Conservation (phyloP, 2,888 invertebrate genomes). For the Archips xylosteana region DNA sequence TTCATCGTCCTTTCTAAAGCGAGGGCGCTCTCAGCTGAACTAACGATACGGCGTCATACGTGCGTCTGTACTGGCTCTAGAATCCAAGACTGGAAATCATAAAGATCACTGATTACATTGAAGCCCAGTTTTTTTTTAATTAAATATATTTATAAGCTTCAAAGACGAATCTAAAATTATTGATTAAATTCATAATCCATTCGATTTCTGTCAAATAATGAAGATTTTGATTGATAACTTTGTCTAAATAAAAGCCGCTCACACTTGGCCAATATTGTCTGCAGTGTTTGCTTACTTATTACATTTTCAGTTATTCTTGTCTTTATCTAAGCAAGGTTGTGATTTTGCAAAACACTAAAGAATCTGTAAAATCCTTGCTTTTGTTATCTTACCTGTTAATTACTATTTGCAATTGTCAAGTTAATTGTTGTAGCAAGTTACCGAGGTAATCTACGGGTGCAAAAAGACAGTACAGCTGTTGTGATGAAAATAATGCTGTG, state of each 20-base stretch:
- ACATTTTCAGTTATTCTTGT: not conserved
- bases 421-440: not conserved
- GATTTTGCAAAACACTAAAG: not conserved
- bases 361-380: not conserved
- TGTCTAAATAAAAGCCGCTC: too few species aligned
- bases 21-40: not conserved
- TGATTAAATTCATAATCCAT: too few species aligned
- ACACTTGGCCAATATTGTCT: too few species aligned
- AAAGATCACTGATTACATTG: too few species aligned
- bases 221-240: too few species aligned
- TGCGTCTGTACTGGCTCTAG: too few species aligned
- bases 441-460: not conserved
- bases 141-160: too few species aligned
- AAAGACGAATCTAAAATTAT: too few species aligned
- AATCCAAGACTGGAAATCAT: too few species aligned
- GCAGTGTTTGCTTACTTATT: too few species aligned
- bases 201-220: not conserved
- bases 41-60: not conserved
- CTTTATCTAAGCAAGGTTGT: slow-evolving; percentile 1
- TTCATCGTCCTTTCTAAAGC: not conserved
- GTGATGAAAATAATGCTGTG: not conserved
- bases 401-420: not conserved
- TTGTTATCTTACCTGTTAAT: not conserved
- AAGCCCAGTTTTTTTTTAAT: too few species aligned
- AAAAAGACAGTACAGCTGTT: not conserved